Evolutionary conservation across 2,888 invertebrate species (phyloP), one percentile per base, ranked within the genome.

Genomic region (Sphaeridia pumilis): DNA sequence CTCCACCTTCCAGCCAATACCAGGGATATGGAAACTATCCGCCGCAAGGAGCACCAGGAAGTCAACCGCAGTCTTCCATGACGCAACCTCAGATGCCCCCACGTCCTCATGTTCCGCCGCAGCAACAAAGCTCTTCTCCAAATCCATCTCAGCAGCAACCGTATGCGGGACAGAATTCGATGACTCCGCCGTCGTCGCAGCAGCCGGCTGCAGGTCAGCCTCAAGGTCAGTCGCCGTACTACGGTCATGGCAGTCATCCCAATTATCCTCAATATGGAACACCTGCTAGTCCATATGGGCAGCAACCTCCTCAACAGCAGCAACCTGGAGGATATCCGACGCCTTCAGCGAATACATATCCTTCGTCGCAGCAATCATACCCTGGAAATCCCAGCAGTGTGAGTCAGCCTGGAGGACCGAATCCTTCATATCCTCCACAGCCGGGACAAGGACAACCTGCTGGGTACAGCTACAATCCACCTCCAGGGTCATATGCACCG

Each of bases 391-490:
- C 55, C 28, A 55, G 47, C 28, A 41, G 42, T 14, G 54, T 60
- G 34, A 58, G 42, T 35, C 60, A 60, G 46, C 46, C 58, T 21
- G 55, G 52, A 38, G n/a, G n/a, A n/a, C 53, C 60, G 49, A 55
- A 53, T 28, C 54, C 56, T 28, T 56, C 59, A 10, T 61, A 61
- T 41, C 59, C 61, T 12, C 56, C 58, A 28, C 81, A 81, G 47
- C 82, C 56, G 28, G 81, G 81, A 48, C 82, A 82, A 67, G 77
- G 76, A 51, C 74, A 73, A 60, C 76, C 77, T 47, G 71, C 69
- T n/a, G n/a, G n/a, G n/a, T 72, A 72, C 56, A 59, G 54, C 21
- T 59, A 59, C 52, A 59, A 56, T 46, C 69, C 71, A 20, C 69
- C 70, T 28, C 82, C 82, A 70, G 81, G 81, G 14, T 81, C 81